These are phyloP conservation scores for Spodoptera picta DNA, from an alignment of 2,888 invertebrate genomes.

Conservation along the genomic window DNA sequence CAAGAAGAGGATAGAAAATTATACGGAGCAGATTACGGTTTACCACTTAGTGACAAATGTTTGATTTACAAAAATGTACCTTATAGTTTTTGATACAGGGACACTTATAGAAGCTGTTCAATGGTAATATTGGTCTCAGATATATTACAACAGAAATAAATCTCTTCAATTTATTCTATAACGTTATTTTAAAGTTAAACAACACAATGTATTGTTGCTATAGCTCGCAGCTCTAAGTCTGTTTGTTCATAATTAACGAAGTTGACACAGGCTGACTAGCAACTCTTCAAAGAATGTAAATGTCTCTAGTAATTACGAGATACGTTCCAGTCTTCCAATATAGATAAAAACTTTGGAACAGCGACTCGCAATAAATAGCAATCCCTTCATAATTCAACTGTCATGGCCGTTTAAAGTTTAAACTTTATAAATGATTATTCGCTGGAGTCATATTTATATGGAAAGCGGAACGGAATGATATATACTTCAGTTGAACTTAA, in stretches of 20 bases:
- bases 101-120: too few relatives aligned
- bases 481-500: neutral
- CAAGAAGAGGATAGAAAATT: too few relatives aligned
- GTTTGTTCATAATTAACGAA: slow-evolving; percentile 19
- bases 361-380: slow-evolving; percentile 27
- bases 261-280: slow-evolving; percentile 5
- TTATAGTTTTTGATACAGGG: too few relatives aligned
- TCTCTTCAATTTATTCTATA: too few relatives aligned
- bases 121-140: too few relatives aligned
- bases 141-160: too few relatives aligned
- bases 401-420: slow-evolving; percentile 42
- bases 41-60: too few relatives aligned
- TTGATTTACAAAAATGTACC: too few relatives aligned
- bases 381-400: slow-evolving; percentile 43
- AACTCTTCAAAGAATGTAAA: slow-evolving; percentile 25
- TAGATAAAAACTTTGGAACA: slow-evolving; percentile 35
- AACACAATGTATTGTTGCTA: neutral
- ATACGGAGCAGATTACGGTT: too few relatives aligned
- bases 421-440: slow-evolving; percentile 58
- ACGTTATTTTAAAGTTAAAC: slow-evolving; percentile 7
- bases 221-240: slow-evolving; percentile 7
- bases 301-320: slow-evolving; percentile 20
- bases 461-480: slow-evolving; percentile 27
- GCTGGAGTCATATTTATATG: slow-evolving; percentile 48
- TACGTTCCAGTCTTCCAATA: slow-evolving; percentile 3